These are phyloP conservation scores for Horisme vitalbata DNA, from an alignment of 2,888 invertebrate species.

Conservation along the genomic window DNA sequence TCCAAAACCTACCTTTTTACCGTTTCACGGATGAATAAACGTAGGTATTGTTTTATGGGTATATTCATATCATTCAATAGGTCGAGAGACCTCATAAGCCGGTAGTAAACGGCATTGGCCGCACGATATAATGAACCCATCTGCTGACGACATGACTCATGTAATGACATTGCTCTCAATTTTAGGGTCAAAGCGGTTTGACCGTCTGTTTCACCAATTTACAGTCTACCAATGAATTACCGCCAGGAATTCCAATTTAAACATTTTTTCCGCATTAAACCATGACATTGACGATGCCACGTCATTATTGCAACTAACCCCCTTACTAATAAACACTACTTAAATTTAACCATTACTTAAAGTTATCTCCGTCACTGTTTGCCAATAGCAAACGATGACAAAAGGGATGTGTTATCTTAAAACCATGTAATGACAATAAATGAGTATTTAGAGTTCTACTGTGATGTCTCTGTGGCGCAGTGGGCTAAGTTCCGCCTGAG, in stretches of 20 bases:
- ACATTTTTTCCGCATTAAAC: too few relatives aligned
- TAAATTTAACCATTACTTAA: too few relatives aligned
- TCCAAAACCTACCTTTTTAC: constrained; percentile 5
- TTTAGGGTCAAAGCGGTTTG: constrained; percentile 37
- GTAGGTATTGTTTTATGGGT: constrained; percentile 10
- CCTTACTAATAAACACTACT: too few relatives aligned
- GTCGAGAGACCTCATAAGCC: constrained; percentile 4
- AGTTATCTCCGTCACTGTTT: too few relatives aligned
- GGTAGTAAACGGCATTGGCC: constrained; percentile 15
- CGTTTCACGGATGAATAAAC: constrained; percentile 9
- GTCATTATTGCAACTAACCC: too few relatives aligned
- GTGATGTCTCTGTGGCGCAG: too few relatives aligned
- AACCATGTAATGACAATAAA: too few relatives aligned
- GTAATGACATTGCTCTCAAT: constrained; percentile 36
- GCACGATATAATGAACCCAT: constrained; percentile 27
- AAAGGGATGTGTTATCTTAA: too few relatives aligned
- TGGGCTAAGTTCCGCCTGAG: too few relatives aligned
- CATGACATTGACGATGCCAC: too few relatives aligned
- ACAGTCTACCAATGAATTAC: constrained; percentile 24
- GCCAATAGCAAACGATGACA: too few relatives aligned
- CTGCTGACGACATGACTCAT: constrained; percentile 31
- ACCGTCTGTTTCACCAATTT: constrained; percentile 32
- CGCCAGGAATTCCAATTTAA: constrained; percentile 23
- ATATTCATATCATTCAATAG: constrained; percentile 10
- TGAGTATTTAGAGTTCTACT: too few relatives aligned